Conservation (phyloP, 2,888 invertebrate species). For the Tanaodytes sp. region DNA sequence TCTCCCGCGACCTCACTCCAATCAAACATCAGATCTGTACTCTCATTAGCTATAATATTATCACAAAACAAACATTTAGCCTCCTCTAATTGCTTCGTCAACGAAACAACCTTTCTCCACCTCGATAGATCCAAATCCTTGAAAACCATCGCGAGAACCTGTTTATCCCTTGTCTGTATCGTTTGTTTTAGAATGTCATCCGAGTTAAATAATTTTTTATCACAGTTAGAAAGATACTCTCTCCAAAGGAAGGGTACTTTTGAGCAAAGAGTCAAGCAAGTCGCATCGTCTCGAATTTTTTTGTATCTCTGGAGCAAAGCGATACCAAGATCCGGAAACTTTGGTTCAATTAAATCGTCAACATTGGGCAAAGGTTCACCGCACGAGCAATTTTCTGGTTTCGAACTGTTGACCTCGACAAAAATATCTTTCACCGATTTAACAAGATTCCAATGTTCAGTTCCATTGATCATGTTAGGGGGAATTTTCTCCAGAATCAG, state of each 20-base stretch:
- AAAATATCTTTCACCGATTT: conserved; percentile 75
- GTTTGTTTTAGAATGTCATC: conserved; percentile 61
- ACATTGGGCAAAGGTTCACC: conserved; percentile 76
- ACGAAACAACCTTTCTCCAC: conserved; percentile 76
- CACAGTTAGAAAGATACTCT: conserved; percentile 74
- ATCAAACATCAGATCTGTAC: conserved; percentile 71
- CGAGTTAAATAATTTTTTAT: conserved; percentile 67
- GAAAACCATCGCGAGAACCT: conserved; percentile 75
- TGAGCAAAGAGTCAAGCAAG: conserved; percentile 72
- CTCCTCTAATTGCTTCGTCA: conserved; percentile 76
- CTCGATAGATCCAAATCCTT: conserved; percentile 76
- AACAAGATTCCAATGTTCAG: conserved; percentile 56
- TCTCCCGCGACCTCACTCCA: conserved; percentile 78
- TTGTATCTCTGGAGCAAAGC: conserved; percentile 76
- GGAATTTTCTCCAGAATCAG: conserved; percentile 63
- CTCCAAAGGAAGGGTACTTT: conserved; percentile 79
- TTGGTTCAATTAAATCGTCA: conserved; percentile 71
- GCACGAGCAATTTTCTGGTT: conserved; percentile 73
- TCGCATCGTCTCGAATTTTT: conserved; percentile 29
- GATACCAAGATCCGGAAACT: conserved; percentile 76
- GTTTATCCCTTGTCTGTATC: conserved; percentile 78
- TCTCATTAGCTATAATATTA: conserved; percentile 66
- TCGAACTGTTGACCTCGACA: conserved; percentile 75
- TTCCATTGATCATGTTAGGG: conserved; percentile 54
- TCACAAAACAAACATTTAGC: conserved; percentile 79